phyloP scores from a whole-genome alignment of 1,140 invertebrate species.

The Drosophila ogumai region DNA sequence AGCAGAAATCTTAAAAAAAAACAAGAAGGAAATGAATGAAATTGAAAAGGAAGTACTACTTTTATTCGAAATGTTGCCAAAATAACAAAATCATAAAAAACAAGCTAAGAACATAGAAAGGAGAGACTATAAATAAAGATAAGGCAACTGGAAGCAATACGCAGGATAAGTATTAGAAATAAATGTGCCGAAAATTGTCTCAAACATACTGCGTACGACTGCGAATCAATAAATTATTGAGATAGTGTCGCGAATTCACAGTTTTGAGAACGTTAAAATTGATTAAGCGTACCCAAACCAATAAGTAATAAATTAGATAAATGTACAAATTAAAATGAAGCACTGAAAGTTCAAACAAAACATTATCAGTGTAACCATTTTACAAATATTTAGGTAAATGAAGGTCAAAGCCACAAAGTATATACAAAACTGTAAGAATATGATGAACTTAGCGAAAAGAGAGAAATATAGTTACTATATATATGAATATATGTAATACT shows the following conservation, averaged over 20 bases:
- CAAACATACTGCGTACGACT: conserved; percentile 44
- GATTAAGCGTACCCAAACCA: conserved; percentile 23
- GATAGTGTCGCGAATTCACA: conserved; percentile 35
- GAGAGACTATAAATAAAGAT: conserved; percentile 7
- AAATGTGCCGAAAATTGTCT: conserved; percentile 21
- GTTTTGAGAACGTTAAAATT: conserved; percentile 19
- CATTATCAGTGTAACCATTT: conserved; percentile 23
- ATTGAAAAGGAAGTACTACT: conserved; percentile 20
- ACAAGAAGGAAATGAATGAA: conserved; percentile 30
- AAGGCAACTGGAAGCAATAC: conserved; percentile 37
- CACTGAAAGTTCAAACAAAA: conserved; percentile 35
- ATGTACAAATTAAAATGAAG: conserved; percentile 45
- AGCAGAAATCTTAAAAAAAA: no score
- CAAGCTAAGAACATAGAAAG: conserved; percentile 25
- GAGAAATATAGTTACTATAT: background rate
- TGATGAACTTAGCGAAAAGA: conserved; percentile 29
- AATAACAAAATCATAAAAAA: conserved; percentile 17
- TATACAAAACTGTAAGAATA: conserved; percentile 13
- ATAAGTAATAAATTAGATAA: conserved; percentile 28
- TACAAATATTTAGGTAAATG: conserved; percentile 71
- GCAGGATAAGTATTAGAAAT: conserved; percentile 15
- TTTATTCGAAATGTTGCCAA: conserved; percentile 22
- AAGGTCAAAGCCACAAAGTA: conserved; percentile 46
- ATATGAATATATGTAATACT: no score
- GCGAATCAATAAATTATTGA: conserved; percentile 28